Conservation (phyloP, 2,797 vertebrate species). For the Spinus pinus region DNA sequence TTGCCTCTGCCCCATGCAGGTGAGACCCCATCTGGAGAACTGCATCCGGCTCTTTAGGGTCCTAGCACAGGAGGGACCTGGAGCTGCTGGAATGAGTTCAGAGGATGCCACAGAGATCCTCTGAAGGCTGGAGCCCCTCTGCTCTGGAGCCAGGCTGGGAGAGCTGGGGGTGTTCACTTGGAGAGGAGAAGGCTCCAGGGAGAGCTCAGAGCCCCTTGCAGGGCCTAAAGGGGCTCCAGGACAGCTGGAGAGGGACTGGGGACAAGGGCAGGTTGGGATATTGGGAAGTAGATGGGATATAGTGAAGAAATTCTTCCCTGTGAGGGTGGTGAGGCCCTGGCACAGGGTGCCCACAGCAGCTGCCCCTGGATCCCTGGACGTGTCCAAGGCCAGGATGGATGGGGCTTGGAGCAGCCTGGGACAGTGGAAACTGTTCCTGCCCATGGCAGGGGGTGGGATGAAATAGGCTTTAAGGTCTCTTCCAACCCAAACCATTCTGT, state of each 20-base stretch:
- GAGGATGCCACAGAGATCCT: neutral
- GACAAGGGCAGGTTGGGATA: neutral
- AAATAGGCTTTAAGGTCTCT: neutral
- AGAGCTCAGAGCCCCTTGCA: neutral
- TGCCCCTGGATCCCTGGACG: neutral
- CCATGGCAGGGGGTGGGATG: neutral
- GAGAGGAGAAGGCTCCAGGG: neutral
- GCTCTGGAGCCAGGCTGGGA: neutral
- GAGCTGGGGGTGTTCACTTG: neutral
- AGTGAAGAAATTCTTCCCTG: neutral
- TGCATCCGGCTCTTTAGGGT: neutral
- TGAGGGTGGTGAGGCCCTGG: fast-evolving
- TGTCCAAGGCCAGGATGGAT: neutral
- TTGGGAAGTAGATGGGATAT: neutral
- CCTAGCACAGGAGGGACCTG: neutral
- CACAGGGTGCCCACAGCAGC: neutral
- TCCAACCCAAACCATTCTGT: neutral
- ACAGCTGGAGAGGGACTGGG: neutral
- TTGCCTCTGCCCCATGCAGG: neutral
- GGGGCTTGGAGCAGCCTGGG: neutral
- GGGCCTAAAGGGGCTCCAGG: neutral
- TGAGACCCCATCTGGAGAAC: neutral
- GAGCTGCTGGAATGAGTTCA: neutral
- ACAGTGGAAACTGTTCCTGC: neutral
- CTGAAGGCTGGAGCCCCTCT: fast-evolving